Percentiles rank a stretch among this genome's conserved stretches.
Conservation (phyloP, 2,797 vertebrate genomes). For the Eospalax fontanierii region DNA sequence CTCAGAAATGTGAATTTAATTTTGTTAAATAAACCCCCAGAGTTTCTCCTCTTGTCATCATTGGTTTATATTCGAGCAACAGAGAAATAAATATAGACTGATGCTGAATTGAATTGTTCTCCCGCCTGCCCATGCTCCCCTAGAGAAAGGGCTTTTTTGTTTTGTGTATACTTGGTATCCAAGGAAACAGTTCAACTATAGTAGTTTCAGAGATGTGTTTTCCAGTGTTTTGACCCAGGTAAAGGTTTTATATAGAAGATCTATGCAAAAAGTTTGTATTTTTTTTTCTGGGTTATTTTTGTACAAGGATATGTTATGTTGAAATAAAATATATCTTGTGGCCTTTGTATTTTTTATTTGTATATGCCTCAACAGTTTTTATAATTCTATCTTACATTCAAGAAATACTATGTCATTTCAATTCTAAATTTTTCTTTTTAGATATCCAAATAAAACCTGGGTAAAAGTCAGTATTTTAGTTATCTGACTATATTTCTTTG, state of each 20-base stretch:
- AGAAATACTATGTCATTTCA: constrained; percentile 71
- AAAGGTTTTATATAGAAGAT: constrained; percentile 80
- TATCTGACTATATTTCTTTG: constrained; percentile 70
- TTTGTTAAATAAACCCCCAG: constrained; percentile 94
- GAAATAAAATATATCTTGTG: constrained; percentile 79
- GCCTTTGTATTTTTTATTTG: constrained; percentile 78
- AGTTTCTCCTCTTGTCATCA: constrained; percentile 93
- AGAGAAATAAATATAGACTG: constrained; percentile 91
- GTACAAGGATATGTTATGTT: constrained; percentile 79
- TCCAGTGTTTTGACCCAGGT: constrained; percentile 63
- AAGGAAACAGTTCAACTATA: constrained; percentile 92
- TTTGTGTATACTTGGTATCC: constrained; percentile 91
- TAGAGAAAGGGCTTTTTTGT: constrained; percentile 74
- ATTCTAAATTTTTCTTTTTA: constrained; percentile 69
- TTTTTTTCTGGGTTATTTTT: constrained; percentile 82
- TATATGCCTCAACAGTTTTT: constrained; percentile 70
- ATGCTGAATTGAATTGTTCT: constrained; percentile 76
- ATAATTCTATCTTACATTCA: constrained; percentile 68
- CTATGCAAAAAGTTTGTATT: constrained; percentile 83
- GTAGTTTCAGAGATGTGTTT: constrained; percentile 89
- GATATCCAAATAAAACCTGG: constrained; percentile 70
- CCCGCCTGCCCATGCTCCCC: constrained; percentile 79
- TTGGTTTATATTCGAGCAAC: constrained; percentile 93
- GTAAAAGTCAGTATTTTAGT: constrained; percentile 70
- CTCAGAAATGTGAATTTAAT: constrained; percentile 94